phyloP scores from a whole-genome alignment of 2,797 vertebrate species.

The Setipinna tenuifilis region DNA sequence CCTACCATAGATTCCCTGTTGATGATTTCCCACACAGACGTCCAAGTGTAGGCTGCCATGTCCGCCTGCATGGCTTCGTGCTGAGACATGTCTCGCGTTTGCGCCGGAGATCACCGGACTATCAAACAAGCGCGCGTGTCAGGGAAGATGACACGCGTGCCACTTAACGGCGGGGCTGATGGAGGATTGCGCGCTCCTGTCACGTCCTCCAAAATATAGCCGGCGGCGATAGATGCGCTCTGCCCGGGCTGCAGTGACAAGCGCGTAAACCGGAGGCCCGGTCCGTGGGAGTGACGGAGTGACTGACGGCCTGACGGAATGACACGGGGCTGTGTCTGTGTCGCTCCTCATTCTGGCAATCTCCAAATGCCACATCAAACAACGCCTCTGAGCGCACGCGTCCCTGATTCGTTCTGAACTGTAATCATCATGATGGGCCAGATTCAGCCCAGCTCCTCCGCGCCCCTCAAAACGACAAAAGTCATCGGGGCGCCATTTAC shows the following conservation, averaged over 20 bases:
- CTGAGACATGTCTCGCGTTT: conserved; percentile 78
- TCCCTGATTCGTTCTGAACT: conserved; percentile 55
- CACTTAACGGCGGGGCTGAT: conserved; percentile 77
- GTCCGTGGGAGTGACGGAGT: conserved; percentile 58
- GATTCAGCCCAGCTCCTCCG: conserved; percentile 29
- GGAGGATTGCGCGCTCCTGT: conserved; percentile 73
- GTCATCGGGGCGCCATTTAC: not conserved
- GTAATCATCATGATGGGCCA: conserved; percentile 50
- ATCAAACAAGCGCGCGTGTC: conserved; percentile 77
- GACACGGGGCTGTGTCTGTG: conserved; percentile 64
- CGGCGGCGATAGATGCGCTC: conserved; percentile 56
- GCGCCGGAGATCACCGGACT: conserved; percentile 67
- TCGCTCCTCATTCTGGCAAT: conserved; percentile 81
- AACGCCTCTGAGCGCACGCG: conserved; percentile 50
- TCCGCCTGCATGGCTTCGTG: conserved; percentile 68
- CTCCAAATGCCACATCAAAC: conserved; percentile 83
- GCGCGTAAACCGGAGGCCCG: conserved; percentile 62
- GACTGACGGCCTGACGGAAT: conserved; percentile 67
- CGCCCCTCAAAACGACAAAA: conserved; percentile 27
- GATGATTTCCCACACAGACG: conserved; percentile 75
- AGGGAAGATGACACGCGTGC: conserved; percentile 77
- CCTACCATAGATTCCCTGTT: conserved; percentile 37
- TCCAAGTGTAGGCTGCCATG: conserved; percentile 69
- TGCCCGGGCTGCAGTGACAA: conserved; percentile 42
- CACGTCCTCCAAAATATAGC: conserved; percentile 74